Percentiles rank a stretch among this genome's conserved stretches.
Conservation (phyloP, 2,888 invertebrate genomes). For the Synergus japonicus region DNA sequence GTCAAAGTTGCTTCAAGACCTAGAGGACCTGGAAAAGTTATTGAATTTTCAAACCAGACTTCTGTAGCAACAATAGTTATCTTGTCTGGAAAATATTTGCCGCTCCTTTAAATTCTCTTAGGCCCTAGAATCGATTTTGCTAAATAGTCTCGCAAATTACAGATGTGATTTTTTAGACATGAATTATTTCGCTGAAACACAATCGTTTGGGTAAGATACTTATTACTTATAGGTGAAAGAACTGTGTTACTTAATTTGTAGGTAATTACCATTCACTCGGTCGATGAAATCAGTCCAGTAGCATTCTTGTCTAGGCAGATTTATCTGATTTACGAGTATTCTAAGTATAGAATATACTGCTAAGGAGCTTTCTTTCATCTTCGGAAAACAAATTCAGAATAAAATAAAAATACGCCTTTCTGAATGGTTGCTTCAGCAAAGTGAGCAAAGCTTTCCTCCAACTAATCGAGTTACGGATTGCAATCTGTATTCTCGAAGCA, state of each 20-base stretch:
- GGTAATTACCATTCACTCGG: neutral
- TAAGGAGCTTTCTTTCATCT: too few relatives aligned
- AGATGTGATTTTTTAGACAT: neutral
- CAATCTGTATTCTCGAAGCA: neutral
- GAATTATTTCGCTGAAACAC: neutral
- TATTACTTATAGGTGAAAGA: constrained; percentile 5
- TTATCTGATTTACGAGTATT: neutral
- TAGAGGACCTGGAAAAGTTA: too few relatives aligned
- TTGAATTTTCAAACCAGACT: too few relatives aligned
- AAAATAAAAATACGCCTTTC: neutral
- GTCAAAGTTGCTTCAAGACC: too few relatives aligned
- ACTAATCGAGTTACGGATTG: neutral
- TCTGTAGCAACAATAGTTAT: too few relatives aligned
- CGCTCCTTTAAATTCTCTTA: neutral
- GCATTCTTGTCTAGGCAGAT: constrained; percentile 1
- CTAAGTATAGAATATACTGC: neutral
- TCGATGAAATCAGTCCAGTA: constrained; percentile 13
- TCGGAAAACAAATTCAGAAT: neutral
- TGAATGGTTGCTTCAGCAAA: neutral
- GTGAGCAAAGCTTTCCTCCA: neutral
- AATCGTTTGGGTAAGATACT: neutral
- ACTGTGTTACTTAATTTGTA: neutral
- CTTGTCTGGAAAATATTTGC: neutral
- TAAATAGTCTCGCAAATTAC: neutral
- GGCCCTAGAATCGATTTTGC: neutral